Percentiles rank a stretch among this genome's conserved stretches.
phyloP scores from a whole-genome alignment of 2,797 vertebrate species.

The Xiphorhynchus erythropygius region DNA sequence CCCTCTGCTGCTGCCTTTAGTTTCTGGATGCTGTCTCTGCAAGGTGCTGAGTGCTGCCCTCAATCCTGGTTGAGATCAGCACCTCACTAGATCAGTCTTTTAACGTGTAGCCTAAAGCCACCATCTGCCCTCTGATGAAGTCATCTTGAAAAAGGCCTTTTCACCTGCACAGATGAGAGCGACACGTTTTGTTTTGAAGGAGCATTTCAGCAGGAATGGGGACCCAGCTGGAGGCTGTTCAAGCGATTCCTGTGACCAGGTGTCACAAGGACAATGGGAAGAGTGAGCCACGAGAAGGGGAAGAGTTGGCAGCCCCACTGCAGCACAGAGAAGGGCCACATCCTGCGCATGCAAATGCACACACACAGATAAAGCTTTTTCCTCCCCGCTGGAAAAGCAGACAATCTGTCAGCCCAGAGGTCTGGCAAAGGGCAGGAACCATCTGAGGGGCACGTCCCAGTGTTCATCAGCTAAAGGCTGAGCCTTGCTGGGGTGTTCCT shows the following conservation, averaged over 20 bases:
- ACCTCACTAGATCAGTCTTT: neutral
- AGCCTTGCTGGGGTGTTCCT: neutral
- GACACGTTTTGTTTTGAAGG: neutral
- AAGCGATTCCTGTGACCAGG: neutral
- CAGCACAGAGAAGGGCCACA: neutral
- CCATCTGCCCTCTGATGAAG: constrained; percentile 2
- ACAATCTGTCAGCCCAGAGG: neutral
- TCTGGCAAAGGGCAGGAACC: neutral
- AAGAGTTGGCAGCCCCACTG: neutral
- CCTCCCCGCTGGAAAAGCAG: neutral
- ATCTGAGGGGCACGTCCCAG: neutral
- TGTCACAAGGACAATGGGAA: constrained; percentile 34
- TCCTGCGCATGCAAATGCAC: neutral
- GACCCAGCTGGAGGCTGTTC: neutral
- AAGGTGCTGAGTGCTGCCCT: neutral
- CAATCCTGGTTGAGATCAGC: neutral
- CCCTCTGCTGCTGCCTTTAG: neutral
- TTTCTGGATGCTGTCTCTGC: neutral
- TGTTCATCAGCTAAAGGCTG: neutral
- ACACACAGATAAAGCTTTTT: neutral
- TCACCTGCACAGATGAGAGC: neutral
- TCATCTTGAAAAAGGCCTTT: constrained; percentile 7
- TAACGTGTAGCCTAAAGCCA: neutral
- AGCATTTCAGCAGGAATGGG: neutral
- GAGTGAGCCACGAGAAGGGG: neutral